Conservation (phyloP, 2,888 invertebrate species). For the Thymelicus sylvestris region DNA sequence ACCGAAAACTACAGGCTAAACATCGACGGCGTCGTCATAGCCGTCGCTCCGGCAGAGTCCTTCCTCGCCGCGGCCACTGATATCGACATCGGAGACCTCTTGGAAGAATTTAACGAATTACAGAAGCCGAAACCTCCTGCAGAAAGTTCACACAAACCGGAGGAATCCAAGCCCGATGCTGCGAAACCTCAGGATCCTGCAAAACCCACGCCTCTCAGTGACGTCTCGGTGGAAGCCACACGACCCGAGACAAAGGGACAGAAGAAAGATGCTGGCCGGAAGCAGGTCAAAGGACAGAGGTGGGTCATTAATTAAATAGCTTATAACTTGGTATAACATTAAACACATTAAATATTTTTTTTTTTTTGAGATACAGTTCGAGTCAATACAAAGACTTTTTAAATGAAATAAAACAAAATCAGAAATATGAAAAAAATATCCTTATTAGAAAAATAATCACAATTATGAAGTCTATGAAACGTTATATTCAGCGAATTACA, state of each 20-base stretch:
- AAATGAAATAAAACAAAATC: conserved; percentile 1
- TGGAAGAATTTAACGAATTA: conserved; percentile 63
- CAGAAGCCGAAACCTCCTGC: conserved; percentile 48
- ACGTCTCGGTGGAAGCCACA: conserved; percentile 52
- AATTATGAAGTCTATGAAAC: too few species aligned
- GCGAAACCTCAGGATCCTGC: conserved; percentile 47
- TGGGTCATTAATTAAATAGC: conserved; percentile 44
- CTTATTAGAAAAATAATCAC: too few species aligned
- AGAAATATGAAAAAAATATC: neutral
- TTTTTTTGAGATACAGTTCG: too few species aligned
- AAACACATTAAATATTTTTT: too few species aligned
- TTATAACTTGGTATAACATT: too few species aligned
- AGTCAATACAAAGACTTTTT: too few species aligned
- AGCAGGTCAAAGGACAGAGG: conserved; percentile 75
- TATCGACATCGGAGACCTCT: conserved; percentile 68
- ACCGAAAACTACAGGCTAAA: conserved; percentile 89
- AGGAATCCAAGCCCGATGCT: conserved; percentile 44
- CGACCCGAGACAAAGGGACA: conserved; percentile 57
- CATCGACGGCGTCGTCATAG: conserved; percentile 88
- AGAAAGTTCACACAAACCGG: conserved; percentile 48
- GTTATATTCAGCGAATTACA: too few species aligned
- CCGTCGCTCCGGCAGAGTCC: conserved; percentile 86
- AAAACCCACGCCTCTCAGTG: conserved; percentile 57
- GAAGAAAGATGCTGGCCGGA: conserved; percentile 64
- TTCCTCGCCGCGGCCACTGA: conserved; percentile 83